Conservation (phyloP, 2,888 invertebrate species). For the Pandemis corylana region DNA sequence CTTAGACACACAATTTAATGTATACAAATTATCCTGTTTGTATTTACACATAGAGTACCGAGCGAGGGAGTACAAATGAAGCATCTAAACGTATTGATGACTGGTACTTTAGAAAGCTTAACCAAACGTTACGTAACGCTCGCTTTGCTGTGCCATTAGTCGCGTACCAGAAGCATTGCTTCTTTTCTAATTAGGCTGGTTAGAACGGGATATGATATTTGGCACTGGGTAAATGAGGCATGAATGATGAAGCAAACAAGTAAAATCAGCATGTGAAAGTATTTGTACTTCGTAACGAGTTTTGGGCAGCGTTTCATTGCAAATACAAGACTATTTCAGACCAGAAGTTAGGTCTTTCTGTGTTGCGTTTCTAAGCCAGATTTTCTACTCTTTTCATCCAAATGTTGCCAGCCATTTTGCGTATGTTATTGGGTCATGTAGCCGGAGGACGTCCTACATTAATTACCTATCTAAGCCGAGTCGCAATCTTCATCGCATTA, state of each 20-base stretch:
- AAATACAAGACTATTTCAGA: neutral
- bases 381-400: neutral
- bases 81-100: conserved; percentile 8
- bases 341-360: neutral
- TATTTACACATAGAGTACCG: neutral
- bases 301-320: neutral
- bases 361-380: neutral
- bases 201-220: neutral
- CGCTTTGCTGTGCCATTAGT: neutral
- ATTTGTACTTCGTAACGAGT: neutral
- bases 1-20: neutral
- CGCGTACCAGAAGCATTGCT: neutral
- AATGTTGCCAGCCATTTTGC: neutral
- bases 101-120: conserved; percentile 8
- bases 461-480: neutral
- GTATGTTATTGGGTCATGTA: neutral
- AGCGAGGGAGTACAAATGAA: conserved; percentile 5
- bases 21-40: neutral
- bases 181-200: neutral
- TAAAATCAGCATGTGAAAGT: neutral
- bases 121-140: conserved; percentile 11
- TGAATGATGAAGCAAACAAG: neutral
- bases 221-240: neutral
- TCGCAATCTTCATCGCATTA: neutral
- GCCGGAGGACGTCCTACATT: neutral